A percentile compares a stretch with the other conserved stretches of the same genome.
These are phyloP conservation scores for Sciurus vulgaris DNA, from an alignment of 2,797 vertebrate species.

Conservation along the genomic window DNA sequence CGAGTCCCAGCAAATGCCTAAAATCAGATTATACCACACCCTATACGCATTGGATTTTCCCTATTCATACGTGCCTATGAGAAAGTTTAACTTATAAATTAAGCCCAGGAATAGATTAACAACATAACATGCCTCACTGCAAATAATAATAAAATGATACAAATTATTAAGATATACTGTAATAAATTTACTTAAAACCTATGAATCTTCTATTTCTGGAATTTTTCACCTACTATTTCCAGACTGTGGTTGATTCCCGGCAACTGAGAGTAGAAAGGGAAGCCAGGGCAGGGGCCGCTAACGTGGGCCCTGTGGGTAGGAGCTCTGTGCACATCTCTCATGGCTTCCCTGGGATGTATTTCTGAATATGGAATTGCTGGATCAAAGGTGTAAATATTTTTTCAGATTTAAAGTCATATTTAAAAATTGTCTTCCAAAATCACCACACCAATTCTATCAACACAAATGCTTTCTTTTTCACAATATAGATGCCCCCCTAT, in stretches of 20 bases:
- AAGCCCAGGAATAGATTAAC: background rate
- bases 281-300: background rate
- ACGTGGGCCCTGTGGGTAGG: background rate
- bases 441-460: background rate
- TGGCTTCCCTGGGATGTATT: no score
- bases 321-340: no score
- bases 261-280: background rate
- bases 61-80: background rate
- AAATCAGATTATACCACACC: background rate
- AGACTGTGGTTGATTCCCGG: background rate
- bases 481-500: background rate
- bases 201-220: background rate
- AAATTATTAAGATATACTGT: background rate
- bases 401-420: background rate
- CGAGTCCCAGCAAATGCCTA: background rate
- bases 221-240: background rate
- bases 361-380: background rate
- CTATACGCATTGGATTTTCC: background rate
- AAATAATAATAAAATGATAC: background rate
- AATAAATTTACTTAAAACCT: background rate
- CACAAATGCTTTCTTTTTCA: background rate
- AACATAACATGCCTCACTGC: background rate
- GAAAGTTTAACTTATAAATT: background rate
- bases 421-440: background rate
- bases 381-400: slow-evolving; percentile 17